Evolutionary conservation across 1,140 invertebrate genomes (phyloP), one percentile per base, ranked within the genome.

Genomic region (Magallana ariakensis): DNA sequence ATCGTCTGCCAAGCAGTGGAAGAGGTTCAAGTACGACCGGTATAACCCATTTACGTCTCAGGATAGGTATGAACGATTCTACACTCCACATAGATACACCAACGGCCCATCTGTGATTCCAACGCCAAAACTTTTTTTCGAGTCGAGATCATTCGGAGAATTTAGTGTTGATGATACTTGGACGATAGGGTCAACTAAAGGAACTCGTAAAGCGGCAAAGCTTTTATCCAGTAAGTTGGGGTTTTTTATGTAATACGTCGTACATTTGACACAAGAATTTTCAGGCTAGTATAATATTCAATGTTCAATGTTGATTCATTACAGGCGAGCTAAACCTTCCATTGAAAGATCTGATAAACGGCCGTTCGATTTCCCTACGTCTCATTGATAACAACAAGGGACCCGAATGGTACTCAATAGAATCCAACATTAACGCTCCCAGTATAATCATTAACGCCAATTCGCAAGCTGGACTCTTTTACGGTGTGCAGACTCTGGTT

Each of bases 401-500:
- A 22, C 80, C 33, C 15, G 80, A 81, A n/a, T 54, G 54, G 80
- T 81, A 81, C 46, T 54, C 46, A 7, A 81, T 81, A 54, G 54
- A 81, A 54, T 54, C 80, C 80, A 81, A 81, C 33, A 81, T 54
- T 11, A 81, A 81, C 54, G 46, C 26, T 13, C 70, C 57, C 15
- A 80, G 75, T 19, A 80, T 90, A 33, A 66, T 54, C 26, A 89
- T 90, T 53, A 82, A 46, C 13, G 75, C 58, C 0, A 55, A 58
- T 8, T 26, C 87, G 5, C 6, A 46, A 16, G 33, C 88, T 54
- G 91, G 91, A 6, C 87, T 90, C 9, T 92, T 92, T 75, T 91
- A 93, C 81, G 92, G 89, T 9, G 81, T 91, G 10, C 91, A 93
- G 56, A 90, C 91, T 54, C 60, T 93, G 1, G 5, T 92, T 0